Evolutionary conservation across 2,113 vertebrate species (phyloP).

Genomic region (Pterophyllum scalare): DNA sequence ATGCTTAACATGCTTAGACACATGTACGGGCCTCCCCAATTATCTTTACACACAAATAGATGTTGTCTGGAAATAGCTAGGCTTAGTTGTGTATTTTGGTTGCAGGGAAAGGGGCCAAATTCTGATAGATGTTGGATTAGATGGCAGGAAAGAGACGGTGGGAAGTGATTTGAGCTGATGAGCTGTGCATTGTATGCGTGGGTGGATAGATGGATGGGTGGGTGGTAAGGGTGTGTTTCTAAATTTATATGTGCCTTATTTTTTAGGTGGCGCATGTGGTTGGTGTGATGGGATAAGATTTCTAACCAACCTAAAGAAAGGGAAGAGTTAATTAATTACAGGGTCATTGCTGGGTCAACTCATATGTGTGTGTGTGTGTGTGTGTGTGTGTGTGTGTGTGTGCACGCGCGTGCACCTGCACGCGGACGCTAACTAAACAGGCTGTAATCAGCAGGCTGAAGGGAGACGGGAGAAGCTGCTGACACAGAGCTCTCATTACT

Average conservation of each 20-base stretch:
- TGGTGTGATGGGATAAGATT: constrained; percentile 41
- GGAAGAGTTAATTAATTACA: constrained; percentile 68
- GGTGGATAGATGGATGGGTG: not conserved
- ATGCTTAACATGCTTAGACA: constrained; percentile 41
- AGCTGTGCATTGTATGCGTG: constrained; percentile 42
- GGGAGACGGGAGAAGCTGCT: constrained; percentile 68
- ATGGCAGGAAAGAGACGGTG: constrained; percentile 67
- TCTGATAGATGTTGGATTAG: constrained; percentile 75
- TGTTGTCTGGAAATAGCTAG: constrained; percentile 66
- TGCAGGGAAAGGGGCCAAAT: constrained; percentile 67
- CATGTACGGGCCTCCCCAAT: constrained; percentile 41
- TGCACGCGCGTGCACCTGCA: constrained; percentile 9
- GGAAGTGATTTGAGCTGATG: constrained; percentile 72
- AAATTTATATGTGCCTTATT: constrained; percentile 30
- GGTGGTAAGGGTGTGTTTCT: constrained; percentile 11
- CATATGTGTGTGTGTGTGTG: not conserved
- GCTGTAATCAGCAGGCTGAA: constrained; percentile 70
- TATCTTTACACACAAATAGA: constrained; percentile 63
- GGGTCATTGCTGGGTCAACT: constrained; percentile 51
- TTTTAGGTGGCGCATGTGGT: constrained; percentile 8
- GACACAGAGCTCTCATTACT: constrained; percentile 75
- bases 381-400: constrained; percentile 3
- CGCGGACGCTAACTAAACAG: constrained; percentile 43
- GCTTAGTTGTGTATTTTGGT: constrained; percentile 68
- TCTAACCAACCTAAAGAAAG: constrained; percentile 47